These are phyloP conservation scores for Adelosebastes latens DNA, from an alignment of 2,797 vertebrate species.

Conservation along the genomic window DNA sequence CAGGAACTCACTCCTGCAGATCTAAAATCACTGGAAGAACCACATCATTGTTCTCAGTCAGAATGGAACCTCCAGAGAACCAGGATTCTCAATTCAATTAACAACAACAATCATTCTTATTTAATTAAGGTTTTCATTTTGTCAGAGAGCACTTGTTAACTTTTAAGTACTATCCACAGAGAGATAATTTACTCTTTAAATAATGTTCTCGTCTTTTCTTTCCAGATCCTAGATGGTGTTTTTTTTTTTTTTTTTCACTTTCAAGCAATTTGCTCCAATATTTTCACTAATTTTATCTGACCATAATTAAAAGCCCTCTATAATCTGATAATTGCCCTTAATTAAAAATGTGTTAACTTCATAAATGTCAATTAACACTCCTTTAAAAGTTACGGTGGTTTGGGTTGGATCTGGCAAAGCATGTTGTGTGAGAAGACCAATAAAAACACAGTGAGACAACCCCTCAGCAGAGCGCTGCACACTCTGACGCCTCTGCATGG, in stretches of 20 bases:
- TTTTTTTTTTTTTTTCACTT: conserved; percentile 37
- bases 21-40: background rate
- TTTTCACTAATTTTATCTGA: conserved; percentile 63
- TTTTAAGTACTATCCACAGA: conserved; percentile 65
- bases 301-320: conserved; percentile 73
- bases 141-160: conserved; percentile 66
- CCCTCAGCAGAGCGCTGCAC: conserved; percentile 38
- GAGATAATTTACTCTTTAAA: conserved; percentile 73
- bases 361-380: conserved; percentile 75
- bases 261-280: conserved; percentile 61
- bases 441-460: conserved; percentile 47
- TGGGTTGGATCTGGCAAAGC: conserved; percentile 26
- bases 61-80: background rate
- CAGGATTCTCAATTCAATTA: conserved; percentile 57
- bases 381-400: conserved; percentile 55
- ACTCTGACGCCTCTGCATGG: conserved; percentile 59
- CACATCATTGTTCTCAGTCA: background rate
- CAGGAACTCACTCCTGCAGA: background rate
- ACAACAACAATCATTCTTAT: conserved; percentile 66
- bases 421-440: conserved; percentile 27
- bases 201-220: conserved; percentile 45
- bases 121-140: conserved; percentile 76
- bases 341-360: conserved; percentile 77
- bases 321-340: conserved; percentile 81
- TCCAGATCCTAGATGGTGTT: conserved; percentile 48